Percentiles rank a stretch among this genome's conserved stretches.
phyloP scores from a whole-genome alignment of 2,113 vertebrate genomes.

The Muscicapa adusta region DNA sequence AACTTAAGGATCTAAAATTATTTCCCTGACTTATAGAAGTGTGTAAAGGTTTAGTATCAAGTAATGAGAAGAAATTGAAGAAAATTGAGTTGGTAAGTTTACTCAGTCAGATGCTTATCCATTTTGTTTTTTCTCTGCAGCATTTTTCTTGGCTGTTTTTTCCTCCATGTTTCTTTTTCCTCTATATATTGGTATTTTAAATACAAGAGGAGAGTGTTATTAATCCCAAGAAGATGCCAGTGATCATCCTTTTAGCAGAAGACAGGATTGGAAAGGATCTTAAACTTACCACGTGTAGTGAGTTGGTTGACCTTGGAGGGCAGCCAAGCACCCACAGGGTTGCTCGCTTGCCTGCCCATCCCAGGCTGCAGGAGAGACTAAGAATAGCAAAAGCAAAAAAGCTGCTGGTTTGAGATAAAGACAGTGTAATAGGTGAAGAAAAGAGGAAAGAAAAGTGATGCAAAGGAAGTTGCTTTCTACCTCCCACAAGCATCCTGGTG shows the following conservation, averaged over 20 bases:
- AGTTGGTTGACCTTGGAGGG: background rate
- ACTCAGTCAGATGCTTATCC: background rate
- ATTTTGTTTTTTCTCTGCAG: background rate
- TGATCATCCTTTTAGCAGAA: background rate
- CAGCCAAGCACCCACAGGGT: background rate
- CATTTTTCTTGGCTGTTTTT: background rate
- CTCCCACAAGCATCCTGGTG: background rate
- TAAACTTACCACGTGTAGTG: background rate
- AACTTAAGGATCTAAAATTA: background rate
- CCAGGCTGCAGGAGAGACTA: background rate
- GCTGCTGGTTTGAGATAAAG: background rate
- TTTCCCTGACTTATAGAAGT: background rate
- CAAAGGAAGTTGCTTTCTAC: background rate
- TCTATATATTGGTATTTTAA: background rate
- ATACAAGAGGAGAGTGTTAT: background rate
- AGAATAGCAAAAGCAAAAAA: background rate
- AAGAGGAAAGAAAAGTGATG: background rate
- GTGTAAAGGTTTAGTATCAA: background rate
- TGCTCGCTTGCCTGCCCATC: background rate
- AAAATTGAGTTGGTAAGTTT: background rate
- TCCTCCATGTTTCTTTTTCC: fast-evolving
- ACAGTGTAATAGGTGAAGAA: background rate
- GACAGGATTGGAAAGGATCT: background rate
- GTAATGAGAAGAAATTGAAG: background rate
- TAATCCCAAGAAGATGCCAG: background rate